Base-by-base conservation (phyloP, 2,113 vertebrate genomes). In the Cromileptes altivelis region DNA sequence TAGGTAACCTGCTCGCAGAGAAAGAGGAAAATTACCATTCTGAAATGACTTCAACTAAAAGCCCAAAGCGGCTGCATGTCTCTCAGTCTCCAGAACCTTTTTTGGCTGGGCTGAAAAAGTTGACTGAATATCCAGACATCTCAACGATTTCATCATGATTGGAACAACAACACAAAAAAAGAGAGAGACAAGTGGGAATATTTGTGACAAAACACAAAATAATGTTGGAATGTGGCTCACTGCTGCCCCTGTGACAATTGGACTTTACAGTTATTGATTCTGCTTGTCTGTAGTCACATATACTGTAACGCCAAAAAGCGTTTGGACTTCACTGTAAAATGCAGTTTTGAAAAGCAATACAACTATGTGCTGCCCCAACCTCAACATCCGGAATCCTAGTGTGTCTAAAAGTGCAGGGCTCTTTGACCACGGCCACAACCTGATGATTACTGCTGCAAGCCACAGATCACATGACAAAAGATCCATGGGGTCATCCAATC, bases 31-130 rank as follows among this genome's bases (percentile, higher is more conserved):
- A 93, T 89, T 86, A 89, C 70, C 64, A 84, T 69, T 89, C 70
- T 82, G 88, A 91, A 93, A 94, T 84, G 70, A 90, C 89, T 90
- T 87, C 64, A 72, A 70, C 80, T 64, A 76, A 40, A 80, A 86
- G 84, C 88, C 87, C 73, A 89, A 86, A 89, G 80, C 12, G 19
- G 40, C 73, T 15, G 64, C 47, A 42, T 68, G 74, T 86, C 81
- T 84, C 67, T 78, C 73, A 71, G 75, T 87, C 74, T 81, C 55
- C 73, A 55, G 42, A 82, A 87, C 82, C 57, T 82, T 84, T 45
- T 84, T 64, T 63, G 78, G 49, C 82, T 33, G 23, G 53, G 49
- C 60, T 80, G 78, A 85, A 85, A 89, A 60, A 75, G 62, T 80
- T 73, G 70, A 81, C 78, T 83, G 82, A 71, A 90, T 86, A 82